Conservation (phyloP, 2,888 invertebrate species). For the Zootermopsis nevadensis region DNA sequence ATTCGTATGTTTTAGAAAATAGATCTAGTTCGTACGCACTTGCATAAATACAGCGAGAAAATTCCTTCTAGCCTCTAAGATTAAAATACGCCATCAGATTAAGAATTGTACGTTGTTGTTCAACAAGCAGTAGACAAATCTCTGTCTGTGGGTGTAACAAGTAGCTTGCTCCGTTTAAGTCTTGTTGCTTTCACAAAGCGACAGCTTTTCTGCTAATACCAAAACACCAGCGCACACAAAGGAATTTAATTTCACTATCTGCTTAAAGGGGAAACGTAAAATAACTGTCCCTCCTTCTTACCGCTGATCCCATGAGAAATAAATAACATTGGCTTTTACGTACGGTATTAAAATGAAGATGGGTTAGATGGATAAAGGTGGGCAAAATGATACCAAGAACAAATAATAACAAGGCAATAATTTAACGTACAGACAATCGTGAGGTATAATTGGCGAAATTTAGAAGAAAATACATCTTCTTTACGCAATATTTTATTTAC, state of each 20-base stretch:
- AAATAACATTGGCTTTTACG: not conserved
- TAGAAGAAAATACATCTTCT: too few species aligned
- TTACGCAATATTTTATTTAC: too few species aligned
- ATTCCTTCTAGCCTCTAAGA: too few species aligned
- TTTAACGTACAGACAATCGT: too few species aligned
- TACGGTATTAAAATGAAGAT: not conserved
- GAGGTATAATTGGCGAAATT: too few species aligned
- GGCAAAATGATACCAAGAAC: too few species aligned
- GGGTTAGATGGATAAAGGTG: too few species aligned
- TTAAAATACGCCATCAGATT: too few species aligned
- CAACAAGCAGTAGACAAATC: not conserved
- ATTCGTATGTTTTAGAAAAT: too few species aligned
- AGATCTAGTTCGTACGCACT: too few species aligned
- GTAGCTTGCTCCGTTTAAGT: not conserved
- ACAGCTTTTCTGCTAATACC: slow-evolving; percentile 12
- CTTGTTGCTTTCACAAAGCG: not conserved
- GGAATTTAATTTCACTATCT: not conserved
- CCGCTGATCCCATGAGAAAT: not conserved
- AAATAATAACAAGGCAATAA: too few species aligned
- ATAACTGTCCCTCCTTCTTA: not conserved
- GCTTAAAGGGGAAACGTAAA: not conserved
- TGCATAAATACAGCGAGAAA: too few species aligned
- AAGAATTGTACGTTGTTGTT: not conserved
- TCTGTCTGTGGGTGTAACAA: not conserved
- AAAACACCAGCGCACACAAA: not conserved